Conservation (phyloP, 2,113 vertebrate species). For the Solea senegalensis region DNA sequence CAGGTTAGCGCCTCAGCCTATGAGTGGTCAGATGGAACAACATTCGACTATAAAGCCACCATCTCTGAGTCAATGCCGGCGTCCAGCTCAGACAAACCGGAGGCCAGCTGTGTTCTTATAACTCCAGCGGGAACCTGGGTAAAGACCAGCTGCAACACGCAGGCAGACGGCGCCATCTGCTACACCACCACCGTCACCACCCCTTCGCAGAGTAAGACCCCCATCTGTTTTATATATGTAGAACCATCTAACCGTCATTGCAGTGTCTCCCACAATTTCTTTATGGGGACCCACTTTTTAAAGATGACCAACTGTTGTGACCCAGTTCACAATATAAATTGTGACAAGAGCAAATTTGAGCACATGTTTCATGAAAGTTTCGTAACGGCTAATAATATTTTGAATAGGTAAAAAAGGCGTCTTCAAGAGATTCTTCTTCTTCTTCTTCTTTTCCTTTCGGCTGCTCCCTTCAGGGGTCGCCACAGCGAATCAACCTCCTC, state of each 20-base stretch:
- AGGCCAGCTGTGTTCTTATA: constrained; percentile 84
- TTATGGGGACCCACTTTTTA: neutral
- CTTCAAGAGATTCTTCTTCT: too few relatives aligned
- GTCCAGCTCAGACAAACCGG: constrained; percentile 32
- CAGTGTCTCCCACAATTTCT: neutral
- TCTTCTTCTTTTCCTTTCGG: too few relatives aligned
- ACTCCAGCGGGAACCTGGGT: constrained; percentile 86
- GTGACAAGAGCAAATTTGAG: too few relatives aligned
- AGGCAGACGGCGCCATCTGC: constrained; percentile 90
- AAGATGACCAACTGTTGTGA: too few relatives aligned
- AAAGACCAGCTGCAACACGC: constrained; percentile 77
- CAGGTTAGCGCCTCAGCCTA: constrained; percentile 82
- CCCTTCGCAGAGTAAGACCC: constrained; percentile 65
- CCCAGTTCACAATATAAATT: too few relatives aligned
- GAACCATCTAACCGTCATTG: neutral
- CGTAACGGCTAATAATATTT: too few relatives aligned
- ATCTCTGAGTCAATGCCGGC: constrained; percentile 54
- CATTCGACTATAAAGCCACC: constrained; percentile 77
- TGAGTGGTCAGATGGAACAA: constrained; percentile 94
- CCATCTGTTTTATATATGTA: neutral
- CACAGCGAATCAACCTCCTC: too few relatives aligned
- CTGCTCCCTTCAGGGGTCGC: too few relatives aligned
- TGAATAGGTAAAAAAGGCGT: too few relatives aligned
- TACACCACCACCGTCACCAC: constrained; percentile 77
- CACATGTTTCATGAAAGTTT: too few relatives aligned